Conservation (phyloP, 2,113 vertebrate species). For the Probosciger aterrimus region DNA sequence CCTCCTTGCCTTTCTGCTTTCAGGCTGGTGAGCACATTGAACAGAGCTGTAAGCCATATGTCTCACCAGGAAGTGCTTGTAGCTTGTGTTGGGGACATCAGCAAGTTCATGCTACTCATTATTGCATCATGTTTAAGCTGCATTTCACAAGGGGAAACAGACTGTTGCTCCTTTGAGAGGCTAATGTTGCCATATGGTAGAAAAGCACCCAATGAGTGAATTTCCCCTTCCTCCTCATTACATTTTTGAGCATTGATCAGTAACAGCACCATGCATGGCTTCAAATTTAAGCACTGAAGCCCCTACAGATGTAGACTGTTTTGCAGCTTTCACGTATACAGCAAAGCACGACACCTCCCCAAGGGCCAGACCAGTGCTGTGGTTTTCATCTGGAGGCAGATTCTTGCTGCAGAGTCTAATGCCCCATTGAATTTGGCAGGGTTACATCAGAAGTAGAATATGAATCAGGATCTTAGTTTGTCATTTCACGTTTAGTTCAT, state of each 20-base stretch:
- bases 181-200: neutral
- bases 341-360: neutral
- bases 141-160: neutral
- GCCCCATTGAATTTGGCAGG: neutral
- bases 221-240: neutral
- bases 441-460: slow-evolving; percentile 18
- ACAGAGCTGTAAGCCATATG: accelerated
- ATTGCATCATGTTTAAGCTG: neutral
- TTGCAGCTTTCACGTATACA: neutral
- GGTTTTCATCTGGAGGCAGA: neutral
- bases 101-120: neutral
- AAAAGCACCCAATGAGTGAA: neutral
- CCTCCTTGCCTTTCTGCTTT: neutral
- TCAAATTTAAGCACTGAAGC: neutral
- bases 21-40: neutral
- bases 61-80: neutral
- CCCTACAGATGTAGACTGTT: neutral
- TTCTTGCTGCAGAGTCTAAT: neutral
- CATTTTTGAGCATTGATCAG: neutral
- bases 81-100: neutral
- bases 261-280: neutral
- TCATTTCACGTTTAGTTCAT: neutral
- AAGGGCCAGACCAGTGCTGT: too few relatives aligned
- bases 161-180: neutral
- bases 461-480: neutral